Conservation (phyloP, 2,113 vertebrate genomes). For the Mungos mungo region DNA sequence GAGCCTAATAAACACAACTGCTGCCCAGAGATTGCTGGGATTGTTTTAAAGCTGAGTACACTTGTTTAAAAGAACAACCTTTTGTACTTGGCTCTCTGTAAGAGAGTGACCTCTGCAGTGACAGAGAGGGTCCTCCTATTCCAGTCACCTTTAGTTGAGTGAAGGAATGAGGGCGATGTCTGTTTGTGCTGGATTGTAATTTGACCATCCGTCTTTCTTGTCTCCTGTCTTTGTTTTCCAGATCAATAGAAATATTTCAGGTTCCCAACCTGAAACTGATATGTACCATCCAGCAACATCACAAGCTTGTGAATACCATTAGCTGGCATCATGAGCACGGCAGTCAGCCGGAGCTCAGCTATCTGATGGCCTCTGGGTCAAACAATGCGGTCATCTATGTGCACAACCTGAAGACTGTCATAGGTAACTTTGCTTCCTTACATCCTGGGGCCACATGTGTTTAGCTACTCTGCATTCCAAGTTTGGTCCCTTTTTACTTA, state of each 20-base stretch:
- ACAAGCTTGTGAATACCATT: conserved; percentile 95
- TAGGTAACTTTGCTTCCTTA: conserved; percentile 84
- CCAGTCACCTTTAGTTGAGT: not conserved
- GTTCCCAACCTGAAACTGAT: conserved; percentile 89
- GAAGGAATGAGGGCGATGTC: not conserved
- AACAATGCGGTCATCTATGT: conserved; percentile 93
- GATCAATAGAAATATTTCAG: conserved; percentile 92
- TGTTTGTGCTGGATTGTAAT: not conserved
- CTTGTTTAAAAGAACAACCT: not conserved
- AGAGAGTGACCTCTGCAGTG: not conserved
- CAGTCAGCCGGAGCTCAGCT: conserved; percentile 85
- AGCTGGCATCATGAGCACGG: conserved; percentile 93
- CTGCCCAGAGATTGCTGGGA: not conserved
- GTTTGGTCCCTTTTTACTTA: not conserved
- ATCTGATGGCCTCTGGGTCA: conserved; percentile 94
- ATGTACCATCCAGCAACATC: conserved; percentile 96
- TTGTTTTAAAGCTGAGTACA: not conserved
- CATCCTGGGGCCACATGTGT: not conserved
- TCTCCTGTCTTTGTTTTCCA: conserved; percentile 80
- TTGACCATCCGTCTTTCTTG: conserved; percentile 26
- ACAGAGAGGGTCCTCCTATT: not conserved
- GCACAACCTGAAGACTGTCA: conserved; percentile 88
- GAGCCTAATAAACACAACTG: not conserved
- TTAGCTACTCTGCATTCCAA: not conserved
- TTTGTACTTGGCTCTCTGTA: not conserved